A percentile compares a stretch with the other conserved stretches of the same genome.
Conservation (phyloP, 64 coral and sea anemone genomes). For the Astreopora myriophthalma region DNA sequence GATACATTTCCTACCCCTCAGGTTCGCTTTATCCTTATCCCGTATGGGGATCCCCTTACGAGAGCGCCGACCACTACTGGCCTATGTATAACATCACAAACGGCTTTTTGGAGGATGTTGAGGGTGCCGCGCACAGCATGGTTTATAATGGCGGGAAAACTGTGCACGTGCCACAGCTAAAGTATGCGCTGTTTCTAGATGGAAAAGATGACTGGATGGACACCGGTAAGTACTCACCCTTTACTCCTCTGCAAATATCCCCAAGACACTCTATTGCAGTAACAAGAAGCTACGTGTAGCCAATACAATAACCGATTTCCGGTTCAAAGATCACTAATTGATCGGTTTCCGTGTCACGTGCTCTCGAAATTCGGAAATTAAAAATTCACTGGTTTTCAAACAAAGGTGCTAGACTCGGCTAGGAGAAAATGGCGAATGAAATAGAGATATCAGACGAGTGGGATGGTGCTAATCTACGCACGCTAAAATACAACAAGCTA, state of each 20-base stretch:
- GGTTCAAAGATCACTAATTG: too few species aligned
- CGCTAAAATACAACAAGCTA: too few species aligned
- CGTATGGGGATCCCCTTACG: constrained; percentile 79
- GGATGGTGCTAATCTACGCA: too few species aligned
- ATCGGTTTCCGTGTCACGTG: too few species aligned
- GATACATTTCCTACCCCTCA: neutral
- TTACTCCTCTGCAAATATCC: neutral
- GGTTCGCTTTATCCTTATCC: constrained; percentile 53
- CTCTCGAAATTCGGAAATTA: too few species aligned
- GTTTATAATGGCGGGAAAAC: constrained; percentile 73
- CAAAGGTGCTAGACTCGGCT: too few species aligned
- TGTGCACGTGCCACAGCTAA: constrained; percentile 69
- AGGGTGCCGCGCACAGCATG: constrained; percentile 67
- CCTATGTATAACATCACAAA: constrained; percentile 76
- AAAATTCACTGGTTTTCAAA: too few species aligned
- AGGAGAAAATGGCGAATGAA: too few species aligned
- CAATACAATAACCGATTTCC: too few species aligned
- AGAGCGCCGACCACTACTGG: constrained; percentile 89
- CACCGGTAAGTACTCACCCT: constrained; percentile 60
- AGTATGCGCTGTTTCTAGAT: constrained; percentile 63
- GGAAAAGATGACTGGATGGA: constrained; percentile 87
- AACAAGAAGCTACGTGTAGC: too few species aligned
- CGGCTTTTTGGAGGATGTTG: constrained; percentile 48
- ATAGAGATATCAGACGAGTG: too few species aligned
- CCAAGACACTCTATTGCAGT: too few species aligned